Conservation (phyloP, 2,113 vertebrate species). For the Casuarius casuarius region DNA sequence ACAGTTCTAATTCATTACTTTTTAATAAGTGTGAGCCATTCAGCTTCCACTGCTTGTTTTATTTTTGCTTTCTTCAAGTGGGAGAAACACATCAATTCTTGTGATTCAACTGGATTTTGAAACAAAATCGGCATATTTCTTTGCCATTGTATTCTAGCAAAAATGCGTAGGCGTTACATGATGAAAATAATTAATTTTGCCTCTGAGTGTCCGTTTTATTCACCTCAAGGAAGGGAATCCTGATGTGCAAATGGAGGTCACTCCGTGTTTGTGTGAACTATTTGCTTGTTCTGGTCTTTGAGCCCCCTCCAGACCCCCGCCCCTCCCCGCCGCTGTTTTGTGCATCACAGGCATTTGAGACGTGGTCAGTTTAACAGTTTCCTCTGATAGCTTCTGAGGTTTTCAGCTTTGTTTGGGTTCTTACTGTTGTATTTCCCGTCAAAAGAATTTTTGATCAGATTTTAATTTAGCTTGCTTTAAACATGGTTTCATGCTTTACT, state of each 20-base stretch:
- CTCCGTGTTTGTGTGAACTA: not conserved
- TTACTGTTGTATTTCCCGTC: not conserved
- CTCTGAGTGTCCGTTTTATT: not conserved
- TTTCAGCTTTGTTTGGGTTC: not conserved
- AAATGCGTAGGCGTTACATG: not conserved
- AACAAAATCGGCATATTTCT: not conserved
- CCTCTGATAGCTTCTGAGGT: not conserved
- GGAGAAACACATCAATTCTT: not conserved
- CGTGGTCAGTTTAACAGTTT: not conserved
- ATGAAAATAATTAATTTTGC: constrained; percentile 6
- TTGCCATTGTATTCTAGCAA: not conserved
- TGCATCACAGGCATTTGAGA: not conserved
- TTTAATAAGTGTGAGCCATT: not conserved
- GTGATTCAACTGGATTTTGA: not conserved
- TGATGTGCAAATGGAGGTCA: not conserved
- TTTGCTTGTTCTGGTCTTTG: not conserved
- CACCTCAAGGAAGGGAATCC: not conserved
- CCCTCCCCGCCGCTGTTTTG: not conserved
- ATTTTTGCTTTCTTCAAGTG: not conserved
- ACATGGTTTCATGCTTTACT: not conserved
- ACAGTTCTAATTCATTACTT: not conserved
- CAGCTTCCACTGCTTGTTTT: not conserved
- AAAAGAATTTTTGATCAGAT: not conserved
- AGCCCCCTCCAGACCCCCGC: not conserved
- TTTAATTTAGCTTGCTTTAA: not conserved